These are phyloP conservation scores for Drosophila siamana DNA, from an alignment of 2,888 invertebrate species.

Conservation along the genomic window DNA sequence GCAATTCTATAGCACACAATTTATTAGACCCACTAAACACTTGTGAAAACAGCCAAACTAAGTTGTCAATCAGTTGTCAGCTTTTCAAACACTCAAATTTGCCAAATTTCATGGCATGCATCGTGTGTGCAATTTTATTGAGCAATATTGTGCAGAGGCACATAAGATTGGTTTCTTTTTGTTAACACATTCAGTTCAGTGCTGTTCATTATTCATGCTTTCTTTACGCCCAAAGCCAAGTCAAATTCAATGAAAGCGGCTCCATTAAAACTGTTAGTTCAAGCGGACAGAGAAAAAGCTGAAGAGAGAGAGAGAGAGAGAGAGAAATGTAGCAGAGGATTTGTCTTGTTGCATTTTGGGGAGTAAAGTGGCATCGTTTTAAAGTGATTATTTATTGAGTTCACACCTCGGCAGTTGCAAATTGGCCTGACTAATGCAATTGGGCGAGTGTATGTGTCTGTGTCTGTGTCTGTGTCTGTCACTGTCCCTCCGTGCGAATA, in stretches of 20 bases:
- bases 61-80: no score
- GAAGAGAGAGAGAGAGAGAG: not conserved
- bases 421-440: slow-evolving; percentile 64
- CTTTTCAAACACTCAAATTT: no score
- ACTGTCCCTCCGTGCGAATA: slow-evolving; percentile 19
- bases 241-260: not conserved
- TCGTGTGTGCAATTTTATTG: not conserved
- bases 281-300: not conserved
- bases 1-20: no score
- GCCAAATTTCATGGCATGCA: no score
- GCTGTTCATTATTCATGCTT: not conserved
- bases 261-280: not conserved
- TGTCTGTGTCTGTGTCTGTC: no score
- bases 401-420: slow-evolving; percentile 64
- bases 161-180: no score
- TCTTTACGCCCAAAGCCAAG: not conserved
- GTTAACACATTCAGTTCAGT: not conserved
- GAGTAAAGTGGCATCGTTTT: slow-evolving; percentile 13
- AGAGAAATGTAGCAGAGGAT: not conserved
- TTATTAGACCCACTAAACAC: no score
- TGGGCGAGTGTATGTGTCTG: slow-evolving; percentile 16
- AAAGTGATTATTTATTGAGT: slow-evolving; percentile 51
- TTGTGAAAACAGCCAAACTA: no score
- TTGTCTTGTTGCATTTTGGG: not conserved
- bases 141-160: no score